Evolutionary conservation across 2,797 vertebrate species (phyloP).

Genomic region (Caiman crocodilus): DNA sequence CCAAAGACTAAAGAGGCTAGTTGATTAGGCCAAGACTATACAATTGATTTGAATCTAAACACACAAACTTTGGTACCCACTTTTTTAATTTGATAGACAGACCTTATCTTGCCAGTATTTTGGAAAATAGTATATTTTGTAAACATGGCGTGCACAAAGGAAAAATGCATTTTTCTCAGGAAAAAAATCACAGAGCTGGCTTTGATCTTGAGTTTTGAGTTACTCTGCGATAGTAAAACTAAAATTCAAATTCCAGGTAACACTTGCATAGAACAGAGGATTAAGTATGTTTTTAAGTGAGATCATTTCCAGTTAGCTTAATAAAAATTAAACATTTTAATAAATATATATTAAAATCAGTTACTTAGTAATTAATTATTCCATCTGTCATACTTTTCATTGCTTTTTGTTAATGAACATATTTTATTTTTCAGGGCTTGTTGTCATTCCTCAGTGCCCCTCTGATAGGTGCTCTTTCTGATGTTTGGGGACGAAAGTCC

Average conservation of each 20-base stretch:
- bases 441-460: constrained; percentile 90
- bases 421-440: constrained; percentile 81
- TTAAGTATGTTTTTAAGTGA: background rate
- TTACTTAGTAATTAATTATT: background rate
- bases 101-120: background rate
- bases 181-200: background rate
- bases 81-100: background rate
- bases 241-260: background rate
- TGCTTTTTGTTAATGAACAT: background rate
- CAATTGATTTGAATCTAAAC: background rate
- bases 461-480: constrained; percentile 89
- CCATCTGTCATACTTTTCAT: rapidly evolving
- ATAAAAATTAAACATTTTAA: background rate
- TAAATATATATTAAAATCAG: background rate
- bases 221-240: background rate
- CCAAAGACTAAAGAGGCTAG: background rate
- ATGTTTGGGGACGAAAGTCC: constrained; percentile 91
- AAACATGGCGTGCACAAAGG: background rate
- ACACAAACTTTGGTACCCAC: background rate
- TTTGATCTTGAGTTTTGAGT: background rate
- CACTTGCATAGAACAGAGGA: rapidly evolving
- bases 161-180: background rate
- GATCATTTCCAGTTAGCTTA: background rate
- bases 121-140: rapidly evolving
- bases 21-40: background rate